phyloP scores from a whole-genome alignment of 2,888 invertebrate genomes.

The Achlya flavicornis region DNA sequence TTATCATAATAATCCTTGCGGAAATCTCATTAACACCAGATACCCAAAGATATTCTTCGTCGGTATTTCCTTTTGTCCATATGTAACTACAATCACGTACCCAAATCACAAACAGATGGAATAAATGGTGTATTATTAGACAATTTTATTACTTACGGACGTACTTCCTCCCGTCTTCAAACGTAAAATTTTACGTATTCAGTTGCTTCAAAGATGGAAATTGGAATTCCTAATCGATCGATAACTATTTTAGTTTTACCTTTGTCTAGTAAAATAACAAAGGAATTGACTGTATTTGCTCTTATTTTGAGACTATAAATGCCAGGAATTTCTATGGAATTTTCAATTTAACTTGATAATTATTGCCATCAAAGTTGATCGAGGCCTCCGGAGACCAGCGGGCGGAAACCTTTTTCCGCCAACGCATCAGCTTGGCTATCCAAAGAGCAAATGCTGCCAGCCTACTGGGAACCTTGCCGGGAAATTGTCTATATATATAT shows the following conservation, averaged over 20 bases:
- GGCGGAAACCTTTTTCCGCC: too few species aligned
- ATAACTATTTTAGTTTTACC: slow-evolving; percentile 47
- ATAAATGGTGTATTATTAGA: slow-evolving; percentile 43
- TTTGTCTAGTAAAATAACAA: slow-evolving; percentile 37
- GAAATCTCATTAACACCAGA: slow-evolving; percentile 66
- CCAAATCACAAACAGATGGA: slow-evolving; percentile 53
- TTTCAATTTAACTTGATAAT: slow-evolving; percentile 57
- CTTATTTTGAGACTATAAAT: slow-evolving; percentile 44
- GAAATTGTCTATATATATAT: too few species aligned
- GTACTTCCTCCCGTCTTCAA: slow-evolving; percentile 27
- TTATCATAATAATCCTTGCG: slow-evolving; percentile 61
- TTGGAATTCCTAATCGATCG: slow-evolving; percentile 47
- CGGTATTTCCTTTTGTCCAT: slow-evolving; percentile 33
- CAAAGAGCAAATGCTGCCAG: too few species aligned
- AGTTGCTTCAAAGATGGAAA: slow-evolving; percentile 36
- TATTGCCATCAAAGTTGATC: too few species aligned
- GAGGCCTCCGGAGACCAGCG: too few species aligned
- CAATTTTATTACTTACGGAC: slow-evolving; percentile 53
- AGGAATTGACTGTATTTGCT: slow-evolving; percentile 49
- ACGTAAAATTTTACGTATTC: slow-evolving; percentile 17
- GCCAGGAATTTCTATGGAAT: slow-evolving; percentile 51
- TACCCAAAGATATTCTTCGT: slow-evolving; percentile 51
- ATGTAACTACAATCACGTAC: slow-evolving; percentile 17
- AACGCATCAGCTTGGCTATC: too few species aligned
- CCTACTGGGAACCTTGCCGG: too few species aligned